Evolutionary conservation across 2,888 invertebrate genomes (phyloP), one percentile per base, ranked within the genome.

Genomic region (Spialia ferax): DNA sequence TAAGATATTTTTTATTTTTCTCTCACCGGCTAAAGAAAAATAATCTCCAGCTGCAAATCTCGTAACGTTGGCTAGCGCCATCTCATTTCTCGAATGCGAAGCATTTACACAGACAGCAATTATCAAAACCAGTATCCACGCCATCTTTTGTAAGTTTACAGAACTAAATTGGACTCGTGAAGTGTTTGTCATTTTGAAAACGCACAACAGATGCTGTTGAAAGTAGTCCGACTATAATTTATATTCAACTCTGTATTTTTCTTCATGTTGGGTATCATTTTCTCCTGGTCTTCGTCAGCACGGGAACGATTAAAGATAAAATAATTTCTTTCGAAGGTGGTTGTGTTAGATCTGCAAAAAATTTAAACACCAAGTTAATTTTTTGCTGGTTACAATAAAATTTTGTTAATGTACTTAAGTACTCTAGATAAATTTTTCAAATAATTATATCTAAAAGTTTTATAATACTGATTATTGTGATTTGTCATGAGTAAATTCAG

Each of bases 1-100:
- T 7, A 38, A 38, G 0, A 35, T 22, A 1, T 38, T 65, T 26
- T 0, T 42, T n/a, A 42, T 42, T n/a, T 42, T n/a, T 42, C 22
- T 57, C 87, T 86, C 74, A 95, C 95, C 95, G 76, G 91, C 81
- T 54, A 95, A 85, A 38, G 94, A 89, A 79, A 96, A 96, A 60
- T 94, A 84, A 83, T 96, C 96, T 13, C 96, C 96, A 68, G 89
- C 91, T 60, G 95, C 94, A 71, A 94, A 93, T 75, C 96, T 90
- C 8, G 95, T 95, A 59, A 96, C 87, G 70, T 94, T 94, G 26
- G 87, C 86, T 32, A 94, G 77, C 82, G 89, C 84, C 86, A 89
- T 87, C 85, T 91, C 91, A 79, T 80, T 85, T 23, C 75, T 73
- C 1, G 78, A 70, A 48, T 73, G 78, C 4, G 84, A 77, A 79